Base-by-base conservation (phyloP, 2,888 invertebrate genomes). In the Prostheceraeus crozeri region DNA sequence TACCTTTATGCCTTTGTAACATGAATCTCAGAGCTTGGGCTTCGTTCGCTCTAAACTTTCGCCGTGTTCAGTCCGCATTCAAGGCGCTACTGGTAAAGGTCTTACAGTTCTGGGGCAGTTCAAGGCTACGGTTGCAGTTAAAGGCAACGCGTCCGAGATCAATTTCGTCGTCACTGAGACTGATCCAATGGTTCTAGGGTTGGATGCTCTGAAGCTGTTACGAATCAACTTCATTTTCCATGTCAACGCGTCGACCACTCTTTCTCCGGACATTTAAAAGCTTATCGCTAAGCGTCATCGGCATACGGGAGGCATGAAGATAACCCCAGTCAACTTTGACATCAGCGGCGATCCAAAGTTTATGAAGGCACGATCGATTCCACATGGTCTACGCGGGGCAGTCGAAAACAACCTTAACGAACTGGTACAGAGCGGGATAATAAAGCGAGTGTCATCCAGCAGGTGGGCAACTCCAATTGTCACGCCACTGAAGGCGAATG, bases 381-480 rank as follows among this genome's bases (percentile, higher is more conserved):
- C n/a, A 40, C 19, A 40, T 40, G 40, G 40, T 19, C 40, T 48
- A 10, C 48, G 27, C 10, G 48, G 48, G 23, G 23, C 48, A 25
- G 48, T 48, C 23, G 27, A 48, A 48, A 23, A 48, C 3, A 28
- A 48, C 11, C 23, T 48, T 10, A 28, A 48, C 4, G 27, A 48
- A 25, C 23, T 48, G 23, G 14, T 48, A 10, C 23, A 48, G 27
- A 6, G 27, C 4, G 19, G 27, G 25, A 48, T 48, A 48, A 25
- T 48, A 48, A 23, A 48, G 4, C 48, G 25, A 19, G 14, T 48
- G 23, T 23, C 23, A 19, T 48, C 23, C n/a, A 40, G 40, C 40
- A 40, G 40, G 8, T 48, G 23, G 23, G 48, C 25, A 48, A 48
- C 48, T 48, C 48, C 48, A 48, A 19, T 48, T 48, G 23, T 48